Percentiles rank a stretch among this genome's conserved stretches.
phyloP scores from a whole-genome alignment of 2,797 vertebrate genomes.

The Tapera naevia region DNA sequence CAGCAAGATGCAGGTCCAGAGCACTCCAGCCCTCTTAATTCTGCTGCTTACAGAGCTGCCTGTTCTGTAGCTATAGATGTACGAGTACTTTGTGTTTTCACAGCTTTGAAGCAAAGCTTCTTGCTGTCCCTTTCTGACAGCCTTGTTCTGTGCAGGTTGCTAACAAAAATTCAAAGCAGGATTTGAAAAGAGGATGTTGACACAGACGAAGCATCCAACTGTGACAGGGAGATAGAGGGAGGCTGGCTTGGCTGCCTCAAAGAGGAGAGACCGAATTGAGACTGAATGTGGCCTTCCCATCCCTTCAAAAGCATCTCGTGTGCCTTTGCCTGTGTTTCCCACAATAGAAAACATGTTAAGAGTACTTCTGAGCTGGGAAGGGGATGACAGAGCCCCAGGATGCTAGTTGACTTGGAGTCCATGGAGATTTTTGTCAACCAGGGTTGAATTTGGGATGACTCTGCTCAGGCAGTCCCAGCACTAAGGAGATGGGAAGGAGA shows the following conservation, averaged over 20 bases:
- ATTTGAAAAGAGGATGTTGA: not conserved
- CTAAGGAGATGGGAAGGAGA: not conserved
- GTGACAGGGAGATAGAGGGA: not conserved
- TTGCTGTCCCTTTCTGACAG: not conserved
- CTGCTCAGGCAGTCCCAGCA: not conserved
- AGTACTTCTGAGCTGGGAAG: not conserved
- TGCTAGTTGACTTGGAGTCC: not conserved
- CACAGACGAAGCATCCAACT: not conserved
- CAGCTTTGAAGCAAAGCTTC: not conserved
- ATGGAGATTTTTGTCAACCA: not conserved
- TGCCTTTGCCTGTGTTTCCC: not conserved
- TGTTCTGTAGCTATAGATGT: not conserved
- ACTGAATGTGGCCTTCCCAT: not conserved
- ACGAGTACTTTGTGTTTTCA: not conserved
- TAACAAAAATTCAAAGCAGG: not conserved
- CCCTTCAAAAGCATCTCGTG: fast-evolving
- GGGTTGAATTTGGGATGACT: not conserved
- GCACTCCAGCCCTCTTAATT: not conserved
- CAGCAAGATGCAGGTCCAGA: not conserved
- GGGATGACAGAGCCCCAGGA: not conserved
- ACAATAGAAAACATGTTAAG: fast-evolving
- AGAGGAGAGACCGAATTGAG: fast-evolving
- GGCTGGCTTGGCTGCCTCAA: not conserved
- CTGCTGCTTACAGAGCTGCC: not conserved
- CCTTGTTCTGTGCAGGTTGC: not conserved